Evolutionary conservation across 2,113 vertebrate genomes (phyloP).

Genomic region (Oxygymnocypris stewartii): DNA sequence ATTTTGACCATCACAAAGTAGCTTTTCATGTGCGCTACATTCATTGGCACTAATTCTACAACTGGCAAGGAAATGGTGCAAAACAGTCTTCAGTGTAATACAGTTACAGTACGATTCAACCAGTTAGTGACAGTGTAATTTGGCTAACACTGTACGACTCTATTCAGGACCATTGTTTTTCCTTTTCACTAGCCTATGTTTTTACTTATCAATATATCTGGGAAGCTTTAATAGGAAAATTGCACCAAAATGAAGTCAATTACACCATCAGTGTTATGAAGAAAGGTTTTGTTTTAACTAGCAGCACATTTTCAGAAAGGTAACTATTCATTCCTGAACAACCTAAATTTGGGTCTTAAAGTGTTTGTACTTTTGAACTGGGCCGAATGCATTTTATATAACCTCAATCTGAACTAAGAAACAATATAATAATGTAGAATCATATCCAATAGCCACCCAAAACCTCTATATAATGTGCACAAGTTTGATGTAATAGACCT

Average conservation of each 20-base stretch:
- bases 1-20: neutral
- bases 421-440: conserved; percentile 18
- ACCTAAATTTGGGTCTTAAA: neutral
- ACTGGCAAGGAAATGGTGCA: conserved; percentile 2
- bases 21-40: conserved; percentile 8
- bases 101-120: neutral
- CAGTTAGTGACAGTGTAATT: conserved; percentile 10
- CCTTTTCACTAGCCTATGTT: conserved; percentile 12
- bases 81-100: neutral
- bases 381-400: neutral
- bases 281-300: neutral
- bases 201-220: conserved; percentile 26
- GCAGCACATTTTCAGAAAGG: neutral
- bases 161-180: conserved; percentile 2
- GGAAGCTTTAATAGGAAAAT: neutral
- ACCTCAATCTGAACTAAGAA: conserved; percentile 33
- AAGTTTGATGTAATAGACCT: conserved; percentile 1
- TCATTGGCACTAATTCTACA: conserved; percentile 23
- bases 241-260: neutral
- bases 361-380: conserved; percentile 2
- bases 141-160: neutral
- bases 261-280: neutral
- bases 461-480: conserved; percentile 24
- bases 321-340: neutral
- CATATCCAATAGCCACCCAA: conserved; percentile 17